Percentiles rank a stretch among this genome's conserved stretches.
phyloP scores from a whole-genome alignment of 1,140 invertebrate genomes.

The Ruditapes philippinarum region DNA sequence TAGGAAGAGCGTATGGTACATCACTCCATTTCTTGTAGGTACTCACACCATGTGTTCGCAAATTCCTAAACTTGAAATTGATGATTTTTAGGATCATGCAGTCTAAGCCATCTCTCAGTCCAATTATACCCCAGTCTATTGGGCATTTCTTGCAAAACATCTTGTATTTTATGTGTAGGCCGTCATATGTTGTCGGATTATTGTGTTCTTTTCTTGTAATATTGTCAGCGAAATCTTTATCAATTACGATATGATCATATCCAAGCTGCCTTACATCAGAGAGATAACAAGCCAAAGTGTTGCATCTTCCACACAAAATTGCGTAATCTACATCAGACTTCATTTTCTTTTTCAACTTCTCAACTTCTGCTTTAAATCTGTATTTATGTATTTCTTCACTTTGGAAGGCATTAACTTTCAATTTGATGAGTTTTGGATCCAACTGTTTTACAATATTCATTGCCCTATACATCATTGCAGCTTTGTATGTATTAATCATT shows the following conservation, averaged over 20 bases:
- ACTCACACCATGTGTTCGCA: too few relatives aligned
- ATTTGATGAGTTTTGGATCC: neutral
- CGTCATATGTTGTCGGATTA: conserved; percentile 31
- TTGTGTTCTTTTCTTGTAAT: conserved; percentile 38
- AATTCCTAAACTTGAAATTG: too few relatives aligned
- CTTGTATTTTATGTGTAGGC: conserved; percentile 39
- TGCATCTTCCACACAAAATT: conserved; percentile 34
- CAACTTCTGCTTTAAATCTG: neutral
- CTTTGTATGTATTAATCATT: conserved; percentile 56
- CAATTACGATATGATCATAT: conserved; percentile 34
- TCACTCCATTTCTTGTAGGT: conserved; percentile 58
- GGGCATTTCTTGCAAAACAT: conserved; percentile 62
- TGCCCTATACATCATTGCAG: conserved; percentile 53
- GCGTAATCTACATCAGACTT: conserved; percentile 28
- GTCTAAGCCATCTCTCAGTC: neutral
- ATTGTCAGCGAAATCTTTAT: conserved; percentile 14
- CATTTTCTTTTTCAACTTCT: conserved; percentile 11
- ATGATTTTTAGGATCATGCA: conserved; percentile 39
- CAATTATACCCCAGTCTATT: conserved; percentile 55
- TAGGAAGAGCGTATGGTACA: conserved; percentile 23
- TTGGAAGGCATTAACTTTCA: conserved; percentile 20
- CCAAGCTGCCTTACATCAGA: conserved; percentile 13
- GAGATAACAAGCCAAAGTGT: neutral
- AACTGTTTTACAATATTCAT: conserved; percentile 27
- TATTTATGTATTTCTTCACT: conserved; percentile 47